Base-by-base conservation (phyloP, 2,888 invertebrate genomes). In the Tanypteryx hageni region DNA sequence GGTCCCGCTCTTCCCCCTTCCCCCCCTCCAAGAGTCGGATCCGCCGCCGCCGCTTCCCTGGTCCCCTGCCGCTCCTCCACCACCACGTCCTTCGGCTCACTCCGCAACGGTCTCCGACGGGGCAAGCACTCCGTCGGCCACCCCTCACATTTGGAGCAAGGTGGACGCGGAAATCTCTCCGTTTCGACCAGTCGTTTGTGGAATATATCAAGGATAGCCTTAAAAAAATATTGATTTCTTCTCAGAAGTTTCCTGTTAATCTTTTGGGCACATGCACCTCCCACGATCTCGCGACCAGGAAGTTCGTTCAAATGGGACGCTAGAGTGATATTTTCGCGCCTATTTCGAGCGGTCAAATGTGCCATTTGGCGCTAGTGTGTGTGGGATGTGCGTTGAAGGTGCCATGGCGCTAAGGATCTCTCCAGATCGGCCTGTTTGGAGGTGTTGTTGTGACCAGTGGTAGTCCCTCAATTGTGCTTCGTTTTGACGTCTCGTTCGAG, bases 31-130 rank as follows among this genome's bases (percentile, higher is more conserved):
- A 44, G 14, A 27, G 16, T 85, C 86, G 58, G 59, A 57, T 27
- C 85, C n/a, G 59, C 22, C 59, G 22, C 22, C 86, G 22, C 59
- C 59, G 27, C 86, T 13, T 57, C n/a, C 58, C 58, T 44, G 44
- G 22, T n/a, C 58, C 58, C 85, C 57, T 13, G 10, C 56, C 56
- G 31, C 83, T 18, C 83, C 76, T 3, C 44, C 44, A 44, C 44
- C 64, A 16, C 64, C 64, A 16, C 64, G n/a, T 64, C 64, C 64
- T 16, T 18, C 44, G 27, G 58, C 57, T 85, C 86, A 86, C 59
- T 86, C 27, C 86, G 86, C 86, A 58, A 27, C 22, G 59, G 86
- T 59, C 86, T 59, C 59, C 86, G 27, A 27, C 59, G 59, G 86
- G 59, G 27, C 22, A 13, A 59, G 59, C 22, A 58, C 11, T 59